Conservation (phyloP, 37 sponge, comb jelly and placozoan genomes). For the Oopsacas minuta region DNA sequence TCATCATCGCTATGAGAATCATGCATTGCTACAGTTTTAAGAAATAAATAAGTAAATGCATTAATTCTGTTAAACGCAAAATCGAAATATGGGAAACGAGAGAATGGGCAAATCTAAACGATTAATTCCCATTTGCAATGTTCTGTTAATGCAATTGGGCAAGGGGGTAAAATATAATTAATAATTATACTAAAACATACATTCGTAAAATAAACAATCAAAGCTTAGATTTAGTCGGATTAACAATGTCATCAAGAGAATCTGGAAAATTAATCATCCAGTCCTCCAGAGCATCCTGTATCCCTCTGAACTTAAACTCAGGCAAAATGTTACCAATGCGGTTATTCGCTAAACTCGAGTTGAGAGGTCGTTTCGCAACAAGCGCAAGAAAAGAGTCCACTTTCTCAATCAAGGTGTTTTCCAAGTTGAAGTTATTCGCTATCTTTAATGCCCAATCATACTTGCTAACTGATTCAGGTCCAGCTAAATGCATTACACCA, state of each 20-base stretch:
- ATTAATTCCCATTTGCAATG: too few relatives aligned
- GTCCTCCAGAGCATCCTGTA: neutral
- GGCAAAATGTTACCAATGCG: neutral
- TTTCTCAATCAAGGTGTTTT: neutral
- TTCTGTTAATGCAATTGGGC: too few relatives aligned
- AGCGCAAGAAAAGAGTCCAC: neutral
- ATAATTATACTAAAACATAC: too few relatives aligned
- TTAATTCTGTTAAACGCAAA: too few relatives aligned
- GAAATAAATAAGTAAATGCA: too few relatives aligned
- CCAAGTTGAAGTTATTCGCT: neutral
- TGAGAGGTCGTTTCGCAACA: neutral
- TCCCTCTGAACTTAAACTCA: neutral
- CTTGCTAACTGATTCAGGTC: conserved; percentile 1
- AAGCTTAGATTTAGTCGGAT: neutral
- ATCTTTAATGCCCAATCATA: neutral
- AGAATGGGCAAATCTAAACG: too few relatives aligned
- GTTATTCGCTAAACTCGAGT: neutral
- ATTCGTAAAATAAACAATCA: too few relatives aligned
- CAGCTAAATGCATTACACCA: neutral
- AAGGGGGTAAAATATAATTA: too few relatives aligned
- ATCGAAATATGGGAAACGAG: too few relatives aligned
- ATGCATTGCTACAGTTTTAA: neutral
- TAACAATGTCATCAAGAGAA: neutral
- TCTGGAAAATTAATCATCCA: neutral
- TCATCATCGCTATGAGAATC: neutral